Base-by-base conservation (phyloP, 2,797 vertebrate genomes). In the Pipistrellus pipistrellus region DNA sequence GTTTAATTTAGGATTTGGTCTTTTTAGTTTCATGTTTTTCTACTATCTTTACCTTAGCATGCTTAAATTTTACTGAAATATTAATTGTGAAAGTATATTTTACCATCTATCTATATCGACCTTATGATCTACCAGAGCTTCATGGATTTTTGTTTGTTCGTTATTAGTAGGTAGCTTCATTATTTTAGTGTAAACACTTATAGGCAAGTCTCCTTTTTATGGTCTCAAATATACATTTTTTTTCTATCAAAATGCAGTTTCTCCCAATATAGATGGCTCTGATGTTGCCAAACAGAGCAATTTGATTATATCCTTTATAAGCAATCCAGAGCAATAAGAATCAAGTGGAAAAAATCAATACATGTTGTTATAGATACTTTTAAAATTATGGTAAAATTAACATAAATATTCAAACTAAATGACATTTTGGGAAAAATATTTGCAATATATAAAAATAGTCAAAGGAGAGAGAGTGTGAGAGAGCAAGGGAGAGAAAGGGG, bases 321-420 rank as follows among this genome's bases (percentile, higher is more conserved):
- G 30, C n/a, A 82, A 86, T 20, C 44, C 23, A 85, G 66, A 51
- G 38, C 27, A 80, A 41, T 85, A 35, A 82, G 38, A 86, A 85
- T 57, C 23, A 11, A 80, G 48, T 75, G 48, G 77, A 75, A 90
- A 88, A 77, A 82, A 64, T 57, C 1, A 91, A 0, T 72, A n/a
- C 10, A 66, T 51, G 72, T 73, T 41, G 44, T 83, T 35, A 51
- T 35, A 2, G 18, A 9, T 51, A 85, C 18, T 72, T 68, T 91
- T 95, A 10, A 91, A 96, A 76, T 80, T 68, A 59, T 80, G 66
- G 12, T 90, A 84, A 93, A 69, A 84, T 21, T 80, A 87, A 92
- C 7, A 32, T 72, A 57, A 80, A 55, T 82, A 93, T 91, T 77
- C 44, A 95, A 53, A 53, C 14, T 44, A 82, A 69, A 69, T 69